These are phyloP conservation scores for Adoxophyes honmai DNA, from an alignment of 1,140 invertebrate species.

Conservation along the genomic window DNA sequence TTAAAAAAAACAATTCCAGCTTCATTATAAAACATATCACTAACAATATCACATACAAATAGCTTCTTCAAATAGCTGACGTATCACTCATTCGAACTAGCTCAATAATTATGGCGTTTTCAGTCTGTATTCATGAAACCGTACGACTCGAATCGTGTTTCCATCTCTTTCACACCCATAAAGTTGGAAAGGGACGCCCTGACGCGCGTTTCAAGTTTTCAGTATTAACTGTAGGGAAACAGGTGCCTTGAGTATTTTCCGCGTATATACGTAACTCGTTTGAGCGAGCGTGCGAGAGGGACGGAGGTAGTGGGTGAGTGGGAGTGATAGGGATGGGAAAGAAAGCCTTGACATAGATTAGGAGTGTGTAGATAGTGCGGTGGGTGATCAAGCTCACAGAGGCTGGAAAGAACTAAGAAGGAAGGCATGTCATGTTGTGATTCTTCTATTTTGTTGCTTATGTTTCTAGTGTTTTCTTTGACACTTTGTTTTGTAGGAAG, in stretches of 20 bases:
- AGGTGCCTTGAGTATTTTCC: conserved; percentile 24
- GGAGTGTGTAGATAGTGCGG: neutral
- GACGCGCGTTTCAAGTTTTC: neutral
- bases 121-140: neutral
- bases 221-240: neutral
- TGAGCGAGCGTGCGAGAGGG: conserved; percentile 27
- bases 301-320: conserved; percentile 16
- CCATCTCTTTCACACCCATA: neutral
- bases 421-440: too few relatives aligned
- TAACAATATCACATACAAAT: neutral
- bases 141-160: neutral
- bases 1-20: too few relatives aligned
- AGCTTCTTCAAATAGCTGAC: neutral
- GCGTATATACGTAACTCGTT: conserved; percentile 33
- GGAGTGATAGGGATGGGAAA: conserved; percentile 22
- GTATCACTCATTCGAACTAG: neutral
- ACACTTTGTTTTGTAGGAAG: too few relatives aligned
- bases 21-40: too few relatives aligned
- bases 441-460: too few relatives aligned
- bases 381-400: neutral
- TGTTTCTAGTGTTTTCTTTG: too few relatives aligned
- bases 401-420: too few relatives aligned
- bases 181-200: neutral
- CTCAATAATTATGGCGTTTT: conserved; percentile 7
- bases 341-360: conserved; percentile 32